Conservation (phyloP, 2,797 vertebrate species). For the Hafferia zeledoni region DNA sequence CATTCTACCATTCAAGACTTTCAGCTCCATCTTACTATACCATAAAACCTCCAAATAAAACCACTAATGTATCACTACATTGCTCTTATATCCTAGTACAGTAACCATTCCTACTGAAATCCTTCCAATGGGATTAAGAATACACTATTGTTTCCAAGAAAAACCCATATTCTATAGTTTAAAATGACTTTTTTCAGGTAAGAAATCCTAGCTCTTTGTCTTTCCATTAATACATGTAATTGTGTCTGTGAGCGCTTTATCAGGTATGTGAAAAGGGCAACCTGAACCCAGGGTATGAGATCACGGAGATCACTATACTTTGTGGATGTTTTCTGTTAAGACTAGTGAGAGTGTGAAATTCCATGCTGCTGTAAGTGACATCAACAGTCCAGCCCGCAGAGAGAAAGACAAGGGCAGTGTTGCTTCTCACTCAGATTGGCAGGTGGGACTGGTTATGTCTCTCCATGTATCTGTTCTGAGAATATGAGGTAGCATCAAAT, state of each 20-base stretch:
- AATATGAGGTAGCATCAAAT: neutral
- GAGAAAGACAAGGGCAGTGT: neutral
- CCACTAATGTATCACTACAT: neutral
- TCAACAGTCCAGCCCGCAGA: neutral
- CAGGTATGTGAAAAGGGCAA: neutral
- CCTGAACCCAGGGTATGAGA: neutral
- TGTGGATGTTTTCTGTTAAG: neutral
- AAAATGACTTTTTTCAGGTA: neutral
- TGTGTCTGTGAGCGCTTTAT: neutral
- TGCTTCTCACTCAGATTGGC: neutral
- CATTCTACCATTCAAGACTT: neutral
- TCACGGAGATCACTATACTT: neutral
- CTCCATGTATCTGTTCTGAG: neutral
- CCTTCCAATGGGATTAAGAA: neutral
- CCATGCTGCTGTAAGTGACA: neutral
- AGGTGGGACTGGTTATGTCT: neutral
- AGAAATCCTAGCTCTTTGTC: neutral
- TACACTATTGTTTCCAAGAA: neutral
- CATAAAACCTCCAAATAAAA: neutral
- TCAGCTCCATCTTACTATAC: neutral
- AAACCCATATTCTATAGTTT: neutral
- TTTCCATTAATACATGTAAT: neutral
- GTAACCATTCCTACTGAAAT: neutral
- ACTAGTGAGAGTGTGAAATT: neutral
- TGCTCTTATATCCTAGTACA: neutral